Base-by-base conservation (phyloP, 2,888 invertebrate species). In the Auanema sp. region DNA sequence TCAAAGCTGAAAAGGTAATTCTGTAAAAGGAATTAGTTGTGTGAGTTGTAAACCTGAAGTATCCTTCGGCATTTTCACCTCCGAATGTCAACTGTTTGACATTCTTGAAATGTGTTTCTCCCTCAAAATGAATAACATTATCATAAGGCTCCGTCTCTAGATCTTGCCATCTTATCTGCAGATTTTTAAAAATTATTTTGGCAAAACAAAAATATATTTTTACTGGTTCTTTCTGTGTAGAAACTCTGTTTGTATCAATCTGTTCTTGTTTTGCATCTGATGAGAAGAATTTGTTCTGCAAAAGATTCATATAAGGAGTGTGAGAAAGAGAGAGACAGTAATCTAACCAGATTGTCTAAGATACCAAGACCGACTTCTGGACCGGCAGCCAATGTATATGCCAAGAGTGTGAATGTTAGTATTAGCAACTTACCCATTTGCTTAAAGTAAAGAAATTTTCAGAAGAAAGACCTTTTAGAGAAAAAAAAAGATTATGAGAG, bases 81-180 rank as follows among this genome's bases (percentile, higher is more conserved):
- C 77, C 78, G 53, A 81, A 81, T 0, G 81, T 81, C 21, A 81
- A 53, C 47, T 81, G 81, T 41, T 76, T 71, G 14, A 81, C 77
- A 65, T 78, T 81, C n/a, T 64, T 68, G 24, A 81, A 60, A 62
- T 77, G 76, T 10, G 23, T 70, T 64, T 81, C 74, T 14, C 68
- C 69, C 21, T 71, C 68, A 47, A 66, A 74, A 52, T 74, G 74
- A 8, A 74, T 64, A 1, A 71, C 47, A n/a, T 65, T 65, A 52
- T 74, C 74, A 49, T 71, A 74, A 0, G 69, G 65, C 18, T 12
- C 18, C 0, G 74, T 74, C 47, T 66, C 65, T 14, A 71, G 58
- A 52, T 74, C 74, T 58, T 74, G 74, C 74, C 71, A 73, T 33
- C 67, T 23, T 16, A 25, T 33, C 33, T 23, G 53, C 33, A 33